Evolutionary conservation across 2,113 vertebrate genomes (phyloP).

Genomic region (Phasianus colchicus): DNA sequence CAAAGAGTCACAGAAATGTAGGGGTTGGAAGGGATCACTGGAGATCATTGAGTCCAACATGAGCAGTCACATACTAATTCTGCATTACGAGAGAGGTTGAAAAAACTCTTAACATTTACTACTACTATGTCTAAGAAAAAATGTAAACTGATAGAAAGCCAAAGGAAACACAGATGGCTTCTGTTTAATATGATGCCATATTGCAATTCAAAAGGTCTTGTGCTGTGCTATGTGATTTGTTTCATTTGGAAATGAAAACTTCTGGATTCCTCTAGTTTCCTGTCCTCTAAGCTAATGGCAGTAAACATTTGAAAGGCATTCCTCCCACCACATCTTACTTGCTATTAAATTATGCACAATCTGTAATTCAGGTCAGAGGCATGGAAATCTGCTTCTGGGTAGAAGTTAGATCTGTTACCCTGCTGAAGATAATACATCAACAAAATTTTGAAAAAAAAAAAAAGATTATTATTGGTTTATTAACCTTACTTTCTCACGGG

Average conservation of each 20-base stretch:
- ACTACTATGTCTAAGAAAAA: constrained; percentile 10
- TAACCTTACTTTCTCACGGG: neutral
- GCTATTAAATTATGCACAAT: constrained; percentile 22
- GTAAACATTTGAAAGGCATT: constrained; percentile 29
- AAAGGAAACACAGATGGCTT: constrained; percentile 47
- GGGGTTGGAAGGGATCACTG: too few species aligned
- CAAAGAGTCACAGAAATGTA: too few species aligned
- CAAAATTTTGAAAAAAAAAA: neutral
- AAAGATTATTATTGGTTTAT: neutral
- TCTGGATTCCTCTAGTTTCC: constrained; percentile 27
- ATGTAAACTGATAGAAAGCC: constrained; percentile 13
- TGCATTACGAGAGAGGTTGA: neutral
- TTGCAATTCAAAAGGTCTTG: constrained; percentile 19
- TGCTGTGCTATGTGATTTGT: neutral
- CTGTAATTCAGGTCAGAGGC: neutral
- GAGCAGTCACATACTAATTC: neutral
- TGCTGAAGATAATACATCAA: neutral
- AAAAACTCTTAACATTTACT: constrained; percentile 19
- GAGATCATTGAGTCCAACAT: neutral
- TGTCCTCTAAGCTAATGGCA: constrained; percentile 23
- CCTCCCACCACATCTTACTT: neutral
- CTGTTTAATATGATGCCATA: constrained; percentile 24
- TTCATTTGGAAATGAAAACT: constrained; percentile 45
- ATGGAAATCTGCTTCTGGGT: neutral
- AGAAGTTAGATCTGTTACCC: neutral